Base-by-base conservation (phyloP, 2,113 vertebrate species). In the Ancistrus triradiatus region DNA sequence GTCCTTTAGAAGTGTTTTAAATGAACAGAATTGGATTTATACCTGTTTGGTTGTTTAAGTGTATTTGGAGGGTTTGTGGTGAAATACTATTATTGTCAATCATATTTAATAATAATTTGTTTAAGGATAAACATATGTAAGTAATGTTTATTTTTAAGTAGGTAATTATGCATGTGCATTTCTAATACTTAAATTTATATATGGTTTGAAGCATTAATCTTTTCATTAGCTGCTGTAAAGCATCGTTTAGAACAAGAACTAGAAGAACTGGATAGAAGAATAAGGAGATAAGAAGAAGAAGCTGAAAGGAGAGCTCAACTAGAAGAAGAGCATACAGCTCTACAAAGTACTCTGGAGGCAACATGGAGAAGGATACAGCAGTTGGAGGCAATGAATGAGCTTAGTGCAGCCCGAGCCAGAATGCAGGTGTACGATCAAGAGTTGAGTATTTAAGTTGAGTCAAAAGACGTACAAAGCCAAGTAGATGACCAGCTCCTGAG, bases 231-330 rank as follows among this genome's bases (percentile, higher is more conserved):
- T 14, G 46, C 47, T 11, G 33, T 9, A 18, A 65, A 38, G 3
- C 68, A 0, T 15, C 9, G 19, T 31, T 31, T 37, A 48, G 63
- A 59, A 1, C 31, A 33, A 47, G 65, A 67, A 43, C 58, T 40
- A 3, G 19, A 40, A 19, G 53, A 13, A 1, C 10, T 56, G 42
- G 46, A 37, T 28, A 0, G 2, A 7, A 13, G 40, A 8, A 59
- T 57, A 56, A 21, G 63, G 17, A 63, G 18, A 65, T 55, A 73
- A 15, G 50, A 46, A 74, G 66, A 75, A 0, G 49, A 67, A 58
- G 21, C 33, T 0, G 51, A 68, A 35, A 48, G 64, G 3, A 65
- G 40, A 28, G 15, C 10, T 42, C n/a, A 51, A 19, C 2, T 33
- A 14, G 56, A 70, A 18, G 48, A 74, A 40, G 49, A 69, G 10